Percentiles rank a stretch among this genome's conserved stretches.
These are phyloP conservation scores for Drosophila mauritiana DNA, from an alignment of 1,140 invertebrate genomes.

Conservation along the genomic window DNA sequence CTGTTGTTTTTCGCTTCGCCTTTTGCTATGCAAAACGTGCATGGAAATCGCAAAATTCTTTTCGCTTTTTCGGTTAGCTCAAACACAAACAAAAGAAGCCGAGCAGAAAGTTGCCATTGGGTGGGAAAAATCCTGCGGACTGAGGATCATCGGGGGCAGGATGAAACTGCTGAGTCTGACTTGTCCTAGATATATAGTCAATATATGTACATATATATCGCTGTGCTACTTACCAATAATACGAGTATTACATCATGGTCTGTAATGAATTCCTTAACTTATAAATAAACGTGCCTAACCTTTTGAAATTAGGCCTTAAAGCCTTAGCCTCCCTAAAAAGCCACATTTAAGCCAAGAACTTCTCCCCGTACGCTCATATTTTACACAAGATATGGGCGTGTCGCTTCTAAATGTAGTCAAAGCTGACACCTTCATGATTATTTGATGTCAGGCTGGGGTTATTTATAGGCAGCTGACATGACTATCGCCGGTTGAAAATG, in stretches of 20 bases:
- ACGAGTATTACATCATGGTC: too few species aligned
- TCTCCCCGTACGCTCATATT: conserved; percentile 17
- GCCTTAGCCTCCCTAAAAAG: background rate
- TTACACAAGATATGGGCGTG: conserved; percentile 20
- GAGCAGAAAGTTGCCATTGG: conserved; percentile 9
- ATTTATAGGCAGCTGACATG: conserved; percentile 59
- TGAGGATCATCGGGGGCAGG: background rate
- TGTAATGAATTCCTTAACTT: too few species aligned
- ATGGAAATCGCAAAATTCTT: conserved; percentile 71
- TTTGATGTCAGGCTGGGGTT: conserved; percentile 46
- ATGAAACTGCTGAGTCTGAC: background rate
- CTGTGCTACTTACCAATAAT: too few species aligned
- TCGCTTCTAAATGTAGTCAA: conserved; percentile 22
- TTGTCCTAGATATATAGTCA: background rate
- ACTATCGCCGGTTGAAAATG: conserved; percentile 17
- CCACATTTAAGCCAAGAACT: conserved; percentile 22
- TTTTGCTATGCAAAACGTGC: conserved; percentile 67
- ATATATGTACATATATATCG: too few species aligned
- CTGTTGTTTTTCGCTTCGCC: conserved; percentile 40
- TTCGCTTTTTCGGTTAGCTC: conserved; percentile 41
- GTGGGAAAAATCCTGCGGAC: background rate
- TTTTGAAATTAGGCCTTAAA: too few species aligned
- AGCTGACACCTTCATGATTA: conserved; percentile 45
- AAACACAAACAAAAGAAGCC: conserved; percentile 50
- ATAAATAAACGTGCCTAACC: too few species aligned